Conservation (phyloP, 1,140 invertebrate genomes). For the Maniola jurtina region DNA sequence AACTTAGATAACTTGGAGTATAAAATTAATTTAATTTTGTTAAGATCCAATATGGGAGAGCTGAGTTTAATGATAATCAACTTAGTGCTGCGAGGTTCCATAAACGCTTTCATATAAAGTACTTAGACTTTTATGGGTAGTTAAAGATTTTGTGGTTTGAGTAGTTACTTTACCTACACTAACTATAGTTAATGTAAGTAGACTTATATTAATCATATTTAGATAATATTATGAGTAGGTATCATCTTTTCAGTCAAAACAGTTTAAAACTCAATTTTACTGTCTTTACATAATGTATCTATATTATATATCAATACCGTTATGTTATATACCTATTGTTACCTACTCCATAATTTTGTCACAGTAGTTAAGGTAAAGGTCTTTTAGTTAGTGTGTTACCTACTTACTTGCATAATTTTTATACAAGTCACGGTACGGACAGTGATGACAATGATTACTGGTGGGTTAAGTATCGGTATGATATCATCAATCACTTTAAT, state of each 20-base stretch:
- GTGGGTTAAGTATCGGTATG: constrained; percentile 2
- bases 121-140: constrained; percentile 1
- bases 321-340: no score
- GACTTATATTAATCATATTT: no score
- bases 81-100: not conserved
- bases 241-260: no score
- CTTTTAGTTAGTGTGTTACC: no score
- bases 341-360: no score
- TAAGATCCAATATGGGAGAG: not conserved
- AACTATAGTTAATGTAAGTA: not conserved
- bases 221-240: no score
- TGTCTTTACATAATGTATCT: no score
- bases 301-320: no score
- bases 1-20: not conserved
- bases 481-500: constrained; percentile 19
- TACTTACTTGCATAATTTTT: not conserved
- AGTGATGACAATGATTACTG: constrained; percentile 3
- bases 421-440: not conserved
- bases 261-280: no score
- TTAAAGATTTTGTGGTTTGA: not conserved
- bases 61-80: not conserved
- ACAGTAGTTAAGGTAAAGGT: no score
- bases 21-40: not conserved
- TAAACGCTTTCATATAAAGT: constrained; percentile 8
- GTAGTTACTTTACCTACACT: not conserved